Base-by-base conservation (phyloP, 2,113 vertebrate genomes). In the Dasyprocta punctata region DNA sequence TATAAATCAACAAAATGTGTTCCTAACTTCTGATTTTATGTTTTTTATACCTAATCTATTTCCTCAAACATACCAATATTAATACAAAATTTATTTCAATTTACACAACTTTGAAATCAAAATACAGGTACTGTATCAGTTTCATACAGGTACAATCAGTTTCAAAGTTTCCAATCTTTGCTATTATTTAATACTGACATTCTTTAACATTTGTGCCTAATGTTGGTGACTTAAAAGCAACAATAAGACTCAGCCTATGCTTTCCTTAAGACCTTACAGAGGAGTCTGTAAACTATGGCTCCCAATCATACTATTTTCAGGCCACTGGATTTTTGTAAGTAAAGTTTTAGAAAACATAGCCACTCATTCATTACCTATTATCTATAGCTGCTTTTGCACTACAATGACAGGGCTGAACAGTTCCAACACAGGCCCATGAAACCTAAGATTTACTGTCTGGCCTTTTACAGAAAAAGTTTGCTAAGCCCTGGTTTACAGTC, bases 1-100 rank as follows among this genome's bases (percentile, higher is more conserved):
- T 60, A 95, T 80, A 96, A 94, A 92, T 96, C 95, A 96, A n/a
- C 85, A 93, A 92, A 96, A 92, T 88, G 84, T 96, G 36, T 93
- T 96, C 60, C 80, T 95, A 91, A 71, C 82, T 95, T 83, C 61
- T 93, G 63, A 81, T 85, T 94, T 96, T 83, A 85, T 97, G 91
- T 73, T 90, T 82, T 94, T 89, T 83, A 94, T 65, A 93, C 75
- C 89, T 81, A 88, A 97, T 87, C 56, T 93, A 89, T 63, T 82
- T 73, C 54, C 58, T 85, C 92, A 97, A 92, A 87, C 41, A 73
- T 41, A 90, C 49, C 58, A 81, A 63, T 80, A 95, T 90, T 95
- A 95, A 96, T 82, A 65, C 71, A 89, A 93, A 54, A 58, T 28
- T 14, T 77, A 30, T 86, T 71, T 90, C 54, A 69, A 92, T 92